Percentiles rank a stretch among this genome's conserved stretches.
Conservation (phyloP, 2,113 vertebrate species). For the Hemibagrus wyckioides region DNA sequence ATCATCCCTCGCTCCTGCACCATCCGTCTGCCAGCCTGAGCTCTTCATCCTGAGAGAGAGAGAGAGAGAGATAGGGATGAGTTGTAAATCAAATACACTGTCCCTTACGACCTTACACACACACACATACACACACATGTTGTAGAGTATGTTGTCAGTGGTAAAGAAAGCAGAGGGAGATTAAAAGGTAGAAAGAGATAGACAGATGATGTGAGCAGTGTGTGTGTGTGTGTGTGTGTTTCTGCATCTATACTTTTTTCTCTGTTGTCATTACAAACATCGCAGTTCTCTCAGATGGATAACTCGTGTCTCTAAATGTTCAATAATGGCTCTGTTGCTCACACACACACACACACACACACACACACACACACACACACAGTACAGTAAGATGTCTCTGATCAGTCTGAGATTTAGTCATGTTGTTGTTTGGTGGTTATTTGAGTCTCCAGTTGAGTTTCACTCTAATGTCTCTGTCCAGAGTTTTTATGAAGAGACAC, state of each 20-base stretch:
- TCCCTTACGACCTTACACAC: conserved; percentile 49
- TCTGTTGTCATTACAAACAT: conserved; percentile 27
- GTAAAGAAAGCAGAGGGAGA: conserved; percentile 20
- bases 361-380: conserved; percentile 12
- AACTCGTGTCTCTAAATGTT: conserved; percentile 25
- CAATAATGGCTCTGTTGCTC: conserved; percentile 20
- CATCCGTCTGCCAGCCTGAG: conserved; percentile 30
- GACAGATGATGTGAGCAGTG: not conserved
- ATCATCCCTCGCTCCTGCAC: conserved; percentile 34
- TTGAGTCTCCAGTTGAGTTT: not conserved
- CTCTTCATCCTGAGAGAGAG: conserved; percentile 41
- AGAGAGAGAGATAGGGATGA: conserved; percentile 27
- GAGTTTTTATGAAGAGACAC: conserved; percentile 21
- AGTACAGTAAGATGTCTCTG: too few relatives aligned
- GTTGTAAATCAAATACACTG: conserved; percentile 52
- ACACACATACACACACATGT: conserved; percentile 29
- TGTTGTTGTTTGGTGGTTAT: too few relatives aligned
- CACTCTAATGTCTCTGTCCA: conserved; percentile 27
- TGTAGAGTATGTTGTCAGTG: conserved; percentile 33
- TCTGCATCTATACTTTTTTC: not conserved
- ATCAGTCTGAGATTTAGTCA: conserved; percentile 13
- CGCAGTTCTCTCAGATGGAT: conserved; percentile 15
- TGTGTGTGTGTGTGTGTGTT: not conserved
- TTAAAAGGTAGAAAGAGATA: conserved; percentile 1
- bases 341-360: not conserved